Conservation (phyloP, 2,797 vertebrate genomes). For the Sandelia bainsii region DNA sequence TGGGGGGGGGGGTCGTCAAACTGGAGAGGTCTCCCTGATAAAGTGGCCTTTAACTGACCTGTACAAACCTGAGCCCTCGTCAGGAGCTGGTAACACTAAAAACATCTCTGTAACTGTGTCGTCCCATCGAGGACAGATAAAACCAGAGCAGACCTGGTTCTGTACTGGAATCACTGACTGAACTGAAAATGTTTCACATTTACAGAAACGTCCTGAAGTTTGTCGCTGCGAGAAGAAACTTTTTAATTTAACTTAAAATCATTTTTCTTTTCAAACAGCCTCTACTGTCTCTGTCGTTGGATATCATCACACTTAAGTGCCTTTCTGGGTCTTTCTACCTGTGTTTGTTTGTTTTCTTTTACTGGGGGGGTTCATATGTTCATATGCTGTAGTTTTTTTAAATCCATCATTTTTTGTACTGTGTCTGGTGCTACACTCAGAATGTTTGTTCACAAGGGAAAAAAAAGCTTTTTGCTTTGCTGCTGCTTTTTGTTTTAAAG, state of each 20-base stretch:
- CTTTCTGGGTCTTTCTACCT: conserved; percentile 74
- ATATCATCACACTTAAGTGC: conserved; percentile 75
- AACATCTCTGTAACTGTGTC: no score
- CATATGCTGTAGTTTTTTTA: conserved; percentile 23
- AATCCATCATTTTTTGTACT: conserved; percentile 65
- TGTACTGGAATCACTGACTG: no score
- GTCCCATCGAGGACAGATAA: no score
- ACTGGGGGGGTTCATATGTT: conserved; percentile 18
- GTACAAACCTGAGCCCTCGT: no score
- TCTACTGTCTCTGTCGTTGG: conserved; percentile 45
- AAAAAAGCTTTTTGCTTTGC: conserved; percentile 48
- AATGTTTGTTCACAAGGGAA: conserved; percentile 62
- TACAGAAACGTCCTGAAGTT: conserved; percentile 6
- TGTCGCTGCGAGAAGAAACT: conserved; percentile 15
- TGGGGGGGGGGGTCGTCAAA: no score
- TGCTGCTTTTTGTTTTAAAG: conserved; percentile 61
- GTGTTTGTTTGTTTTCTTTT: conserved; percentile 25
- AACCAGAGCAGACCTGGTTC: no score
- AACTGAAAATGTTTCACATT: no score
- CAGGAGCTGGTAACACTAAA: no score
- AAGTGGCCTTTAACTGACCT: no score
- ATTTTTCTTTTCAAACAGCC: conserved; percentile 50
- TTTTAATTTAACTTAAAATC: conserved; percentile 28
- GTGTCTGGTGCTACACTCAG: conserved; percentile 80
- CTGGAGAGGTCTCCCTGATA: no score